phyloP scores from a whole-genome alignment of 2,113 vertebrate species.

The Serinus canaria region DNA sequence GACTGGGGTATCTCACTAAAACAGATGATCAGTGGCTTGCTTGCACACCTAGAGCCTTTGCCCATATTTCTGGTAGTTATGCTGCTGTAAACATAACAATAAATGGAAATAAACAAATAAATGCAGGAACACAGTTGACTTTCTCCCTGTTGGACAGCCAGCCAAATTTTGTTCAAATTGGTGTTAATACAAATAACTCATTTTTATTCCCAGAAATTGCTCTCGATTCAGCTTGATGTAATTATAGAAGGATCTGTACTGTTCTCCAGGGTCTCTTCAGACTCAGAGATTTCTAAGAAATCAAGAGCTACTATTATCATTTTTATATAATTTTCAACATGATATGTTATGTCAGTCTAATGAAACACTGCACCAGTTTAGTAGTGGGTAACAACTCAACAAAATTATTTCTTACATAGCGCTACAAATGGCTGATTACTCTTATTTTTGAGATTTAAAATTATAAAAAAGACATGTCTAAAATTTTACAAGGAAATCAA shows the following conservation, averaged over 20 bases:
- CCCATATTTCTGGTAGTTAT: not conserved
- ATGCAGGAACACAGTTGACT: not conserved
- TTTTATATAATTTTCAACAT: not conserved
- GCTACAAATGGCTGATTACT: not conserved
- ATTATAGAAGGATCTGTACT: not conserved
- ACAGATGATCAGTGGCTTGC: not conserved
- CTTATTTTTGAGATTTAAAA: not conserved
- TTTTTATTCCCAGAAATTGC: not conserved
- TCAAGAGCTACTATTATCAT: not conserved
- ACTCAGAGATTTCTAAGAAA: not conserved
- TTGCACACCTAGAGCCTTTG: not conserved
- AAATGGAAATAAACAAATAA: not conserved
- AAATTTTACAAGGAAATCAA: conserved; percentile 2
- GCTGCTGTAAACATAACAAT: not conserved
- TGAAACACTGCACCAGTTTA: not conserved
- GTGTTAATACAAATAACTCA: not conserved
- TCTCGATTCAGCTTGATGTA: not conserved
- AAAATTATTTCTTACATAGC: not conserved
- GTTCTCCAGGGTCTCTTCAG: not conserved
- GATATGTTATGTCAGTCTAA: not conserved
- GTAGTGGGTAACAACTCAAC: not conserved
- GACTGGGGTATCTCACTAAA: not conserved
- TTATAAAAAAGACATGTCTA: not conserved
- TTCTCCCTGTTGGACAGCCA: not conserved
- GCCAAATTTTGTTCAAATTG: not conserved